Evolutionary conservation across 2,797 vertebrate species (phyloP).

Genomic region (Falco naumanni): DNA sequence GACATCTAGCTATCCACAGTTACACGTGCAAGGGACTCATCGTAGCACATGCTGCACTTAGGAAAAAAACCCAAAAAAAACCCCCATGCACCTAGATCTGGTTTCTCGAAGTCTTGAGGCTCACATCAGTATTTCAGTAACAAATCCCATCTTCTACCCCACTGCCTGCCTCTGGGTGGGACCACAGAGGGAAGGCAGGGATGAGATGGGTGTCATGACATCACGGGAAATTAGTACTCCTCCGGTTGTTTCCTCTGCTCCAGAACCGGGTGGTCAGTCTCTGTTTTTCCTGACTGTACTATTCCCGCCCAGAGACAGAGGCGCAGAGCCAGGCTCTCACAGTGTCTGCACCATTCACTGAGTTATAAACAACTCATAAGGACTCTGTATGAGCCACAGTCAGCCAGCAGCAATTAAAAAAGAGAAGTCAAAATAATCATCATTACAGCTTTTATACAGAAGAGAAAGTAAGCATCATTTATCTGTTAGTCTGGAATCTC

Average conservation of each 20-base stretch:
- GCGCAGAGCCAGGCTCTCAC: conserved; percentile 1
- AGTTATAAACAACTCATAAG: conserved; percentile 38
- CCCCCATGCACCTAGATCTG: accelerated
- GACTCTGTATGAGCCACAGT: background rate
- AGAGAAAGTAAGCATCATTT: background rate
- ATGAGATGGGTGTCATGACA: background rate
- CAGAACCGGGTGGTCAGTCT: background rate
- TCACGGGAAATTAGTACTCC: background rate
- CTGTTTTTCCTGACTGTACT: background rate
- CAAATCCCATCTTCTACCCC: background rate
- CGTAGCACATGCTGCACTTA: background rate
- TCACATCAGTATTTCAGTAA: background rate
- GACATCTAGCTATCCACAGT: background rate
- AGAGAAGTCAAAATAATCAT: conserved; percentile 1
- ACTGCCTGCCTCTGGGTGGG: background rate
- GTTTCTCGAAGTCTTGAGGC: background rate
- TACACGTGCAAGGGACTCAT: background rate
- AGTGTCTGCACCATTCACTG: conserved; percentile 16
- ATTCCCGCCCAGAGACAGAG: background rate
- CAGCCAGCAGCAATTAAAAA: conserved; percentile 26
- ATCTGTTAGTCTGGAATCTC: background rate
- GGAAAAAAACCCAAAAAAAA: too few relatives aligned
- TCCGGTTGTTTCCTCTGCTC: background rate
- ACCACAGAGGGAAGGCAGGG: background rate
- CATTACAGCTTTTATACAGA: background rate